phyloP scores from a whole-genome alignment of 2,113 vertebrate genomes.

The Accipiter virgatus region DNA sequence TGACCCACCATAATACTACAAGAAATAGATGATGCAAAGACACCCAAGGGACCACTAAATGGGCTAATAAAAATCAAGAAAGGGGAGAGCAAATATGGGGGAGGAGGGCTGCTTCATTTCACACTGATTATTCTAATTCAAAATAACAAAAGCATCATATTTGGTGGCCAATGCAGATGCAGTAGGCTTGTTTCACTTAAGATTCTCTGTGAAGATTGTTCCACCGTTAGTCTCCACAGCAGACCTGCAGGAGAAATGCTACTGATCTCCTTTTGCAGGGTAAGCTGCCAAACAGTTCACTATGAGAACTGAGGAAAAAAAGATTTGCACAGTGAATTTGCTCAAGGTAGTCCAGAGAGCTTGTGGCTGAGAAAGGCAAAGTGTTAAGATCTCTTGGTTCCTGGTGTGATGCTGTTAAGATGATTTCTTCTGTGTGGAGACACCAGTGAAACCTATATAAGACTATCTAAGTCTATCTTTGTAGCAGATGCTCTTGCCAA shows the following conservation, averaged over 20 bases:
- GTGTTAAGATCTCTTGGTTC: neutral
- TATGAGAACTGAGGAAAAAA: neutral
- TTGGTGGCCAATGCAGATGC: neutral
- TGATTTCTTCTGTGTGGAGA: neutral
- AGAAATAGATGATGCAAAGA: conserved; percentile 9
- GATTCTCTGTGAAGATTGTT: neutral
- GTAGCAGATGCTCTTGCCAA: neutral
- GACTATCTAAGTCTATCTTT: neutral
- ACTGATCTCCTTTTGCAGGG: neutral
- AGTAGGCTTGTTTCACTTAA: neutral
- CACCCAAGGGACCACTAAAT: conserved; percentile 13
- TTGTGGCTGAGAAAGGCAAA: neutral
- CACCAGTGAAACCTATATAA: neutral
- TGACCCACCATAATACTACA: neutral
- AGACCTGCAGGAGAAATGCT: neutral
- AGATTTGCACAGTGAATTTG: neutral
- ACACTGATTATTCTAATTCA: conserved; percentile 9
- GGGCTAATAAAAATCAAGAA: conserved; percentile 33
- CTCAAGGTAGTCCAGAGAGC: neutral
- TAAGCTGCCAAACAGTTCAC: neutral
- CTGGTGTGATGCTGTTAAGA: neutral
- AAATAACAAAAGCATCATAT: neutral
- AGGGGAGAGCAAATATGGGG: conserved; percentile 2
- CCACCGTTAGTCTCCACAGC: neutral
- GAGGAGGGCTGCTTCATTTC: conserved; percentile 8